phyloP scores from a whole-genome alignment of 2,113 vertebrate genomes.

The Brachypodius melanocephalos region DNA sequence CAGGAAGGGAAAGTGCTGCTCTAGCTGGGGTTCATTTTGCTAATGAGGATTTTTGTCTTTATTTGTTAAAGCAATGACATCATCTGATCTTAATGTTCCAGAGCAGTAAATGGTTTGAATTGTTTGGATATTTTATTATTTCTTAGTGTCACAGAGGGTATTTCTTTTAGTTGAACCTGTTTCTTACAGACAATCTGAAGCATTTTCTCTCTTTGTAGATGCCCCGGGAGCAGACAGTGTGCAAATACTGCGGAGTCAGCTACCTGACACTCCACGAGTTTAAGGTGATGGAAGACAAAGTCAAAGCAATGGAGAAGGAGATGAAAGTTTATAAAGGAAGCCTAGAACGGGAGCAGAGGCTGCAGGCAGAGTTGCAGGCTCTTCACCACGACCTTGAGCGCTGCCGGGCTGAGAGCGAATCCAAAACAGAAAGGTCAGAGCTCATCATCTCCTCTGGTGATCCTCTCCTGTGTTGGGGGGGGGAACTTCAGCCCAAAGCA shows the following conservation, averaged over 20 bases:
- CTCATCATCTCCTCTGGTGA: not conserved
- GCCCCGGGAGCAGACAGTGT: conserved; percentile 80
- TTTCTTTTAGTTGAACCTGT: not conserved
- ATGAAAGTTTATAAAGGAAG: conserved; percentile 75
- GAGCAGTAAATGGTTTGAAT: not conserved
- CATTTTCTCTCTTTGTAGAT: conserved; percentile 66
- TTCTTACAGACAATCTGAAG: not conserved
- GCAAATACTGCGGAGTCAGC: conserved; percentile 89
- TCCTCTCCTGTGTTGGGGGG: not conserved
- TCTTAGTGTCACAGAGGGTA: not conserved
- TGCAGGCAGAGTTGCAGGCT: conserved; percentile 72
- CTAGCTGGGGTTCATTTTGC: not conserved
- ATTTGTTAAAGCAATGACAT: not conserved
- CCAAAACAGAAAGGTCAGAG: conserved; percentile 73
- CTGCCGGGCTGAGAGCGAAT: conserved; percentile 64
- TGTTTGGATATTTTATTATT: not conserved
- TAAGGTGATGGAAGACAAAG: conserved; percentile 80
- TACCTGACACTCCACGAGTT: conserved; percentile 90
- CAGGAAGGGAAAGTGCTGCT: not conserved
- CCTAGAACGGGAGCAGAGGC: conserved; percentile 71
- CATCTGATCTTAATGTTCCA: not conserved
- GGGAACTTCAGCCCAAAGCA: conserved; percentile 12
- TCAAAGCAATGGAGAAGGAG: conserved; percentile 80
- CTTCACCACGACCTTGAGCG: conserved; percentile 68
- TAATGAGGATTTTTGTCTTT: not conserved